Conservation (phyloP, 2,113 vertebrate genomes). For the Maccullochella peelii region DNA sequence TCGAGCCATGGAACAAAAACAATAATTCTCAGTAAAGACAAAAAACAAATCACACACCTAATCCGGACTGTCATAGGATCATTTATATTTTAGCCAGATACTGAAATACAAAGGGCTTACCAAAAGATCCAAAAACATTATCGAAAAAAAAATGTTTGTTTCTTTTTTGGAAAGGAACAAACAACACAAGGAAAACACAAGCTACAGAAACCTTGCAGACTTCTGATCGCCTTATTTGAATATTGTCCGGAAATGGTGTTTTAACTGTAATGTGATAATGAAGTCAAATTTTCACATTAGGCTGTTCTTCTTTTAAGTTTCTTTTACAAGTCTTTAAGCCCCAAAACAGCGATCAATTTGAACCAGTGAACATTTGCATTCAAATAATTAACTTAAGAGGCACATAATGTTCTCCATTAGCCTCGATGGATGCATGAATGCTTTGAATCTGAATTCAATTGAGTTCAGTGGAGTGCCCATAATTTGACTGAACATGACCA, state of each 20-base stretch:
- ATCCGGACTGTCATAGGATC: neutral
- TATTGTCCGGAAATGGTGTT: slow-evolving; percentile 9
- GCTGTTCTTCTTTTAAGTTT: slow-evolving; percentile 8
- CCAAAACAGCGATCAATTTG: slow-evolving; percentile 31
- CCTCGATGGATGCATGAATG: slow-evolving; percentile 59
- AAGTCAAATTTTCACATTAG: slow-evolving; percentile 6
- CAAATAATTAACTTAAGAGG: slow-evolving; percentile 66
- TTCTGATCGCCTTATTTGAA: slow-evolving; percentile 26
- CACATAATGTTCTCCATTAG: slow-evolving; percentile 71
- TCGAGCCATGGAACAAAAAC: slow-evolving; percentile 24
- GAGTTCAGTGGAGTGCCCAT: slow-evolving; percentile 50
- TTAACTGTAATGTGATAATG: slow-evolving; percentile 9
- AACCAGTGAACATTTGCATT: slow-evolving; percentile 61
- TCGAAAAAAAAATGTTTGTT: slow-evolving; percentile 1
- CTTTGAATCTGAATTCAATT: slow-evolving; percentile 55
- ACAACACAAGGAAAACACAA: neutral
- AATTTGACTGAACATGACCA: slow-evolving; percentile 57
- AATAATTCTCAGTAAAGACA: slow-evolving; percentile 4
- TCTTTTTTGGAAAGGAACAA: neutral
- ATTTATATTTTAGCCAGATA: slow-evolving; percentile 9
- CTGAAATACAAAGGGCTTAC: neutral
- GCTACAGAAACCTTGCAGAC: slow-evolving; percentile 2
- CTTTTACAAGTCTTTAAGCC: slow-evolving; percentile 27
- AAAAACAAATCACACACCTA: slow-evolving; percentile 13
- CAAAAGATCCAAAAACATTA: neutral